Conservation (phyloP, 2,797 vertebrate species). For the Catamblyrhynchus diadema region DNA sequence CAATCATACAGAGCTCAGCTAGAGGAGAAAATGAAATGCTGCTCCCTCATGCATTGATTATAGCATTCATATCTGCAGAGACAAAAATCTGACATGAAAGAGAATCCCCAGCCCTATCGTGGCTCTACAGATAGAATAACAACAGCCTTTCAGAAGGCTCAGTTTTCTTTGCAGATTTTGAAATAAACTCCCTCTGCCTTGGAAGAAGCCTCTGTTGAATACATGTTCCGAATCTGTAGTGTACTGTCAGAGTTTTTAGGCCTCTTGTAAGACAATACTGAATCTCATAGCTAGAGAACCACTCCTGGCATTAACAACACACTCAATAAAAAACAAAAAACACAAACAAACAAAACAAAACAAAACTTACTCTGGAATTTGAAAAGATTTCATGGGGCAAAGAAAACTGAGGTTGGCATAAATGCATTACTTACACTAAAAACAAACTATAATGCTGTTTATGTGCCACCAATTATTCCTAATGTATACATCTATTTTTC, state of each 20-base stretch:
- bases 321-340: too few species aligned
- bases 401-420: background rate
- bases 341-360: background rate
- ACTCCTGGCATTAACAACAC: background rate
- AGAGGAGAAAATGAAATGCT: background rate
- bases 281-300: background rate
- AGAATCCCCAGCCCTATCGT: background rate
- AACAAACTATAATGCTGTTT: background rate
- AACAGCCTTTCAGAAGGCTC: background rate
- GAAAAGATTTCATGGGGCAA: background rate
- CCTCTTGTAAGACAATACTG: background rate
- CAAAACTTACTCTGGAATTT: background rate
- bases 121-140: background rate
- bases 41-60: constrained; percentile 20
- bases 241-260: background rate
- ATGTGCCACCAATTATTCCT: background rate
- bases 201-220: background rate
- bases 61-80: constrained; percentile 3
- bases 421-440: background rate
- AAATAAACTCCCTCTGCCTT: background rate
- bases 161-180: background rate
- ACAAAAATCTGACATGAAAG: constrained; percentile 32
- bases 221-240: background rate
- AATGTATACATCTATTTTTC: background rate
- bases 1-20: background rate